A percentile compares a stretch with the other conserved stretches of the same genome.
Evolutionary conservation across 2,113 vertebrate genomes (phyloP).

Genomic region (Microcebus murinus): DNA sequence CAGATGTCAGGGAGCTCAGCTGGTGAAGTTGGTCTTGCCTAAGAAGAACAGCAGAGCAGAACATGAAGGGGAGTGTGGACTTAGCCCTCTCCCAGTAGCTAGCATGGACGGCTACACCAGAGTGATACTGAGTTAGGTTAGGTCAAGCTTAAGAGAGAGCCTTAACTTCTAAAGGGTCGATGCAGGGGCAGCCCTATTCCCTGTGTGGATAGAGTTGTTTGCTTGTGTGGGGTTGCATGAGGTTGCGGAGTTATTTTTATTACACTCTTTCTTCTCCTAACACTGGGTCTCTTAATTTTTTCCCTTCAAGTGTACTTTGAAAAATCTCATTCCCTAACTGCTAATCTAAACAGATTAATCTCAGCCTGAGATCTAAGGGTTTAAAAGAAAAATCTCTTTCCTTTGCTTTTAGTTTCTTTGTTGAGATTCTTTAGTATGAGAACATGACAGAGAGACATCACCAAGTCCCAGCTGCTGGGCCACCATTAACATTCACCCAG

Average conservation of each 20-base stretch:
- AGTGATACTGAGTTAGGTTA: not conserved
- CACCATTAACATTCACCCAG: not conserved
- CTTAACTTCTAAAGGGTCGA: not conserved
- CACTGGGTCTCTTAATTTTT: not conserved
- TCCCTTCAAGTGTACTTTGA: not conserved
- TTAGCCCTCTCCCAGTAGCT: too few relatives aligned
- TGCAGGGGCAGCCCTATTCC: not conserved
- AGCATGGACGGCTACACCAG: not conserved
- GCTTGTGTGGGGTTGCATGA: not conserved
- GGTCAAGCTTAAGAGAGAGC: not conserved
- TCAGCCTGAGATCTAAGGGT: not conserved
- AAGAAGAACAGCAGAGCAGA: not conserved
- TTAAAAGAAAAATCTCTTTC: not conserved
- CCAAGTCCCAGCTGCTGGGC: not conserved
- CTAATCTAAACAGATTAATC: not conserved
- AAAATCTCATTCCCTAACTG: not conserved
- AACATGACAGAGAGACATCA: not conserved
- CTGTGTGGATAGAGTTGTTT: not conserved
- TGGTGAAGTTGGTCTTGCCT: not conserved
- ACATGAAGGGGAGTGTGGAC: too few relatives aligned
- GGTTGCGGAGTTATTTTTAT: not conserved
- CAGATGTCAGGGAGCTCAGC: not conserved
- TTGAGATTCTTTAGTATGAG: not conserved
- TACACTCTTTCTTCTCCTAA: not conserved
- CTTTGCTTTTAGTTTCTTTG: not conserved